phyloP scores from a whole-genome alignment of 2,888 invertebrate genomes.

The Drosophila heteroneura region DNA sequence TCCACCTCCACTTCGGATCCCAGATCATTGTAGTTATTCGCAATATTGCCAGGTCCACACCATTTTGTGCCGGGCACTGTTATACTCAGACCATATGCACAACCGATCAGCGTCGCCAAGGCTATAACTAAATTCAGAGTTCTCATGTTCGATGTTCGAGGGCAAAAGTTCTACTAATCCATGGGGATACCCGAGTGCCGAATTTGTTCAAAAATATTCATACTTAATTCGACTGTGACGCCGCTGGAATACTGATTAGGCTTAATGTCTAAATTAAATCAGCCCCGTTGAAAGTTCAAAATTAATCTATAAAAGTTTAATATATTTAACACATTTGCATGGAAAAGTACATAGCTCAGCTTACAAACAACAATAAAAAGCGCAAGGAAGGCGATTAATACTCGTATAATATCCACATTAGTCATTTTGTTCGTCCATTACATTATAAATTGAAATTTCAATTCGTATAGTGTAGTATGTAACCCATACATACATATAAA shows the following conservation, averaged over 20 bases:
- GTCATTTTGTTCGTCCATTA: conserved; percentile 43
- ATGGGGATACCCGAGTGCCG: conserved; percentile 4
- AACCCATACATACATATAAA: conserved; percentile 3
- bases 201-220: not conserved
- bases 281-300: conserved; percentile 11
- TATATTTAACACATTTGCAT: conserved; percentile 29
- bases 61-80: conserved; percentile 91
- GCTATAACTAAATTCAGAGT: conserved; percentile 15
- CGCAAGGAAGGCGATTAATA: conserved; percentile 27
- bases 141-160: conserved; percentile 43
- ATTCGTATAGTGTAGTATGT: not conserved
- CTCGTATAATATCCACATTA: conserved; percentile 31
- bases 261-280: conserved; percentile 21
- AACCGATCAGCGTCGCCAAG: conserved; percentile 22
- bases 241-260: conserved; percentile 50
- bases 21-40: conserved; percentile 89
- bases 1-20: conserved; percentile 89
- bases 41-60: conserved; percentile 95
- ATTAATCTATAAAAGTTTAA: conserved; percentile 22
- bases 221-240: conserved; percentile 11
- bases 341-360: conserved; percentile 13
- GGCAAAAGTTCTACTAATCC: conserved; percentile 46
- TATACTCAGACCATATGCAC: conserved; percentile 38
- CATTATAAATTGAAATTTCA: conserved; percentile 32
- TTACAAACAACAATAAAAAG: conserved; percentile 25